Conservation (phyloP, 1,140 invertebrate genomes). For the Hylaeus anthracinus region DNA sequence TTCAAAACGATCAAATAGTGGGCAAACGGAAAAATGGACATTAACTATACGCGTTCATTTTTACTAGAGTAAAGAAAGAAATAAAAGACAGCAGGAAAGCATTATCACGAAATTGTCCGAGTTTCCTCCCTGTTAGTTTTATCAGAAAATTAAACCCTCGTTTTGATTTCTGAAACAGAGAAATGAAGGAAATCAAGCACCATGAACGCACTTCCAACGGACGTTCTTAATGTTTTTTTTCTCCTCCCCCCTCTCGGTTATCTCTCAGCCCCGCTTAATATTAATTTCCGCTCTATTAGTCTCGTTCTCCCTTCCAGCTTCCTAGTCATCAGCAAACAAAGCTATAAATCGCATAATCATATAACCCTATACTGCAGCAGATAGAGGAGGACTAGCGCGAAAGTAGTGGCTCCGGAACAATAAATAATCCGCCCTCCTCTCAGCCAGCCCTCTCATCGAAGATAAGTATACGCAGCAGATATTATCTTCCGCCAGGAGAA, state of each 20-base stretch:
- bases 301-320: background rate
- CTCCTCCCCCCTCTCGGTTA: background rate
- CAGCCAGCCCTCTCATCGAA: slow-evolving; percentile 12
- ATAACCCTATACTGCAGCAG: background rate
- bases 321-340: slow-evolving; percentile 30
- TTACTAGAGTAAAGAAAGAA: too few species aligned
- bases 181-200: background rate
- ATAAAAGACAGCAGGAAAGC: too few species aligned
- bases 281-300: slow-evolving; percentile 22
- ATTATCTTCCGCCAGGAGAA: background rate
- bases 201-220: too few species aligned
- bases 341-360: slow-evolving; percentile 42
- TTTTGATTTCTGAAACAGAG: background rate
- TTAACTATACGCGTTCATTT: too few species aligned
- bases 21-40: too few species aligned
- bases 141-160: too few species aligned
- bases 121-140: too few species aligned
- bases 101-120: too few species aligned
- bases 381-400: background rate
- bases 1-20: too few species aligned
- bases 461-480: slow-evolving; percentile 34
- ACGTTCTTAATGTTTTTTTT: background rate
- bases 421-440: slow-evolving; percentile 26
- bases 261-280: background rate
- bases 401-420: background rate